Base-by-base conservation (phyloP, 1,140 invertebrate genomes). In the Cyclargus thomasi region DNA sequence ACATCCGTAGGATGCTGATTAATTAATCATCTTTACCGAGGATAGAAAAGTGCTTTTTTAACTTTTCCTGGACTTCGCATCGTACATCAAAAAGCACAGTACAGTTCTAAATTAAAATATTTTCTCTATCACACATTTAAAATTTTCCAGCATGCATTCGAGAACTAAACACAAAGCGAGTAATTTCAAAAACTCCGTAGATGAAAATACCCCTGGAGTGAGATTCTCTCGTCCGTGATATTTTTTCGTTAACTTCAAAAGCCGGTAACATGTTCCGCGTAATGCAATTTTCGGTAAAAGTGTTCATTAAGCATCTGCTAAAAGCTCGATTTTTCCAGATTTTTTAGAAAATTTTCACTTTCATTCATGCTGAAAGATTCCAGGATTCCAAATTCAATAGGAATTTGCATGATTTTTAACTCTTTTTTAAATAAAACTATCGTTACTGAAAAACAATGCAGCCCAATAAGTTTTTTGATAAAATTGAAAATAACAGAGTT, bases 271-370 rank as follows among this genome's bases (percentile, higher is more conserved):
- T 47, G 39, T 8, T 47, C 39, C 39, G 14, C 39, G 14, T 47
- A 47, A 47, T 47, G 39, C 39, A 47, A 47, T 47, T 47, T 47
- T 47, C 39, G 39, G 39, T 47, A 47, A 47, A 47, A 47, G 39
- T 47, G 6, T 47, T 47, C 39, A 47, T 47, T 47, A 47, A 16
- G 39, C 1, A 47, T 47, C 39, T 1, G 39, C 14, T 47, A 16
- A 47, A 47, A 47, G 39, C 39, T 47, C 39, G 39, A 47, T 16
- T 47, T 47, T 47, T 47, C 6, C 29, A 29, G 29, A 29, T 29
- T 29, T 0, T 29, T 29, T 8, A 4, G 23, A 6, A 35, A 8
- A 39, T 39, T 39, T 39, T 39, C 36, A 8, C 36, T 47, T 16
- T 47, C n/a, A n/a, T n/a, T n/a, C n/a, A n/a, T n/a, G n/a, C n/a